Evolutionary conservation across 2,797 vertebrate genomes (phyloP).

Genomic region (Champsocephalus esox): DNA sequence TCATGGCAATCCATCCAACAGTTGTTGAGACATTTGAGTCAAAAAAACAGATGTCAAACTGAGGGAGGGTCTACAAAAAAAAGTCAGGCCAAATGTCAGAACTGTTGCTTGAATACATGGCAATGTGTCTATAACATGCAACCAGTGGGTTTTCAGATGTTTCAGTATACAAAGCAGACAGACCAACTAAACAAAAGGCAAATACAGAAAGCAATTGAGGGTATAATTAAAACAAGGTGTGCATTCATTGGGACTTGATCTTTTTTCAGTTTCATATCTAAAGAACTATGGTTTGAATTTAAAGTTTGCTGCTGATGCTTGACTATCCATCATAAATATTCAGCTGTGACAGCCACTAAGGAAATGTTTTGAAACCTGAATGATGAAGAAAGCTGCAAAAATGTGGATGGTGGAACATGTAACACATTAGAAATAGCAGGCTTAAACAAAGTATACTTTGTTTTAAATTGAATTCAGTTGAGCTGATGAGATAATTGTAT

Average conservation of each 20-base stretch:
- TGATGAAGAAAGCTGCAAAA: background rate
- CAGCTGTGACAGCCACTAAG: background rate
- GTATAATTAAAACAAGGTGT: background rate
- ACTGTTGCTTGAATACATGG: too few species aligned
- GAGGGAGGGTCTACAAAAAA: background rate
- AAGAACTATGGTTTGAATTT: background rate
- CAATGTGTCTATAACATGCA: too few species aligned
- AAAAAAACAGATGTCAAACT: background rate
- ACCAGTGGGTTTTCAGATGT: too few species aligned
- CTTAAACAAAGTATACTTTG: background rate
- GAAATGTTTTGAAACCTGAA: background rate
- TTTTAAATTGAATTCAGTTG: too few species aligned
- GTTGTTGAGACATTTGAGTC: background rate
- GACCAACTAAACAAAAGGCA: too few species aligned
- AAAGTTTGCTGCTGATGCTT: background rate
- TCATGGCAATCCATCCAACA: conserved; percentile 1
- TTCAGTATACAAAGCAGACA: too few species aligned
- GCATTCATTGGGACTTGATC: background rate
- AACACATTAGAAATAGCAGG: background rate
- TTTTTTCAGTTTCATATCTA: background rate
- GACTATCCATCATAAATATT: background rate
- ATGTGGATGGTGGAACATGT: background rate
- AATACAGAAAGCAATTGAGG: too few species aligned
- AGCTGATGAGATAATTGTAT: background rate
- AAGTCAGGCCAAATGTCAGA: background rate